Conservation (phyloP, 2,113 vertebrate genomes). For the Forbesichthys papilliferus region DNA sequence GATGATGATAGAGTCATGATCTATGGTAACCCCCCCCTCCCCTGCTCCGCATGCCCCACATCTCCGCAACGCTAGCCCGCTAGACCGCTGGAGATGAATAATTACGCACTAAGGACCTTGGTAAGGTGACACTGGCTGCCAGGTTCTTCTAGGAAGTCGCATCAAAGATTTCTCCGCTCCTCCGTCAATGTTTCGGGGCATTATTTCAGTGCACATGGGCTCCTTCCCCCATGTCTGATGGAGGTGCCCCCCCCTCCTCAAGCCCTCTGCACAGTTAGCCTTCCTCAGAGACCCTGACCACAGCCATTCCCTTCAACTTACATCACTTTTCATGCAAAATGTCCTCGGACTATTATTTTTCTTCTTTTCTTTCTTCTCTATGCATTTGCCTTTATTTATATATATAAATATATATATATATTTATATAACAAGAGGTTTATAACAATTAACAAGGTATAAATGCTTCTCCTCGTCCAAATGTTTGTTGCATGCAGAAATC, state of each 20-base stretch:
- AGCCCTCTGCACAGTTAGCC: constrained; percentile 68
- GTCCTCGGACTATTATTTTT: constrained; percentile 41
- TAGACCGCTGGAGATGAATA: constrained; percentile 12
- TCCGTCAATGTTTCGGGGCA: constrained; percentile 53
- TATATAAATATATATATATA: too few species aligned
- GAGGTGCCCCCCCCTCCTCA: constrained; percentile 30
- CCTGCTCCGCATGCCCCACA: background rate
- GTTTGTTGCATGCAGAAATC: background rate
- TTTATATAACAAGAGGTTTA: too few species aligned
- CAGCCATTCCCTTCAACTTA: constrained; percentile 69
- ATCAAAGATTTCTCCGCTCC: constrained; percentile 41
- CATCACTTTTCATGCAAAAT: constrained; percentile 72
- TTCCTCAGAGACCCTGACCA: constrained; percentile 61
- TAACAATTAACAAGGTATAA: too few species aligned
- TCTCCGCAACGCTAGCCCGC: background rate
- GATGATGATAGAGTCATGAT: constrained; percentile 20
- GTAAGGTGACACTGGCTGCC: constrained; percentile 23
- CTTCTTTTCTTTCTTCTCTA: constrained; percentile 23
- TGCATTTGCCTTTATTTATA: constrained; percentile 11
- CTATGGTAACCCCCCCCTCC: constrained; percentile 11
- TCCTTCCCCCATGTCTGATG: constrained; percentile 40
- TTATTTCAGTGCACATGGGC: constrained; percentile 65
- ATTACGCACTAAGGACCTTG: constrained; percentile 9
- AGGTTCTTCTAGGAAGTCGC: constrained; percentile 36
- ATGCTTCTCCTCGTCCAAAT: background rate